Base-by-base conservation (phyloP, 2,113 vertebrate species). In the Pungitius pungitius region DNA sequence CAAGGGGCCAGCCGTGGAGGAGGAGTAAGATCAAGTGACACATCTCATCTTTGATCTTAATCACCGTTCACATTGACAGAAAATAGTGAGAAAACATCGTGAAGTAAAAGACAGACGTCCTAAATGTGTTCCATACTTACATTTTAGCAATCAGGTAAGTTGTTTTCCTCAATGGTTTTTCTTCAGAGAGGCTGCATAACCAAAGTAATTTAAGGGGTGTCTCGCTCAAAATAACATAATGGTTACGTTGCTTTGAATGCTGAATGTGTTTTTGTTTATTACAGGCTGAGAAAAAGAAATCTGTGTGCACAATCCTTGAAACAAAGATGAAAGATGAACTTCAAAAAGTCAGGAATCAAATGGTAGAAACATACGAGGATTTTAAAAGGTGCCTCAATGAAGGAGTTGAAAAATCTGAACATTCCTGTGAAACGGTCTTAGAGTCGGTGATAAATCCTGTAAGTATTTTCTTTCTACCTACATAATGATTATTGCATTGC, bases 331-430 rank as follows among this genome's bases (percentile, higher is more conserved):
- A 0, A 0, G 0, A 1, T 40, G 67, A 80, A 42, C 45, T 80
- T 65, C 0, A 18, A 0, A 10, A 30, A 33, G 42, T 84, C 49
- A 35, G 1, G 49, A 26, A 61, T 20, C 0, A 10, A 27, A 71
- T 86, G 26, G 0, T 68, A 0, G 6, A 68, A 1, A 27, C 68
- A 3, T 10, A 10, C 3, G 0, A 0, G 0, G 18, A 33, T 47
- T 82, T 86, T 58, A 17, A 62, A 40, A 45, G 17, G 22, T 58
- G 47, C 55, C 82, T 88, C 4, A 9, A 0, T 26, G 30, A 71
- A 5, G 84, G 82, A 0, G 87, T 76, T 60, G 15, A 70, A 20
- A 22, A 64, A 8, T 82, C 87, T 1, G 60, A 60, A 68, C 0
- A 6, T 1, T 73, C 40, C 37, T 73, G 40, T 0, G 45, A 70